Conservation (phyloP, 2,797 vertebrate genomes). For the Lophotriccus pileatus region DNA sequence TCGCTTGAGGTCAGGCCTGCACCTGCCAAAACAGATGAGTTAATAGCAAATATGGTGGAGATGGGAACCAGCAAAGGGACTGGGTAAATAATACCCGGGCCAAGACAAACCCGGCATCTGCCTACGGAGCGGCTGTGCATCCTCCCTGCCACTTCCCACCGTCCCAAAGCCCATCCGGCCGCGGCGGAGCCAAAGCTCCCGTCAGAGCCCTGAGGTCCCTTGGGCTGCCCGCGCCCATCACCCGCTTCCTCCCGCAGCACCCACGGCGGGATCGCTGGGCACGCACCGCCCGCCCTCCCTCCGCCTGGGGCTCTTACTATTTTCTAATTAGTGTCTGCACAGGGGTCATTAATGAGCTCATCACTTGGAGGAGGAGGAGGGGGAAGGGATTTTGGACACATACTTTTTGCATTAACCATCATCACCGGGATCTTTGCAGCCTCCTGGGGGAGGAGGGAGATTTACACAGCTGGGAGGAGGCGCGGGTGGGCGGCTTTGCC, state of each 20-base stretch:
- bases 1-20: slow-evolving; percentile 24
- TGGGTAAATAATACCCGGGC: slow-evolving; percentile 49
- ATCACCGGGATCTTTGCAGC: slow-evolving; percentile 7
- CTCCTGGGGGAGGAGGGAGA: slow-evolving; percentile 26
- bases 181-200: not conserved
- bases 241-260: slow-evolving; percentile 6
- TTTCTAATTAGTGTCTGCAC: slow-evolving; percentile 47
- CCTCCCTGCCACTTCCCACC: slow-evolving; percentile 34
- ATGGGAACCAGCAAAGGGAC: slow-evolving; percentile 34
- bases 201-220: not conserved
- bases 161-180: slow-evolving; percentile 27
- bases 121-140: slow-evolving; percentile 18
- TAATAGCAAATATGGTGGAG: slow-evolving; percentile 23
- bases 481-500: slow-evolving; percentile 27
- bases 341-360: slow-evolving; percentile 64
- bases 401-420: slow-evolving; percentile 60
- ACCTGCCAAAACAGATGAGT: slow-evolving; percentile 58
- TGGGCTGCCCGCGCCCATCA: not conserved
- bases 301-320: not conserved
- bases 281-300: not conserved
- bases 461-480: slow-evolving; percentile 71
- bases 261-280: not conserved
- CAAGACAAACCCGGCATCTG: slow-evolving; percentile 57
- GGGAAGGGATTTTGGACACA: slow-evolving; percentile 54
- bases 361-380: slow-evolving; percentile 33